Base-by-base conservation (phyloP, 2,113 vertebrate species). In the Argyrosomus japonicus region DNA sequence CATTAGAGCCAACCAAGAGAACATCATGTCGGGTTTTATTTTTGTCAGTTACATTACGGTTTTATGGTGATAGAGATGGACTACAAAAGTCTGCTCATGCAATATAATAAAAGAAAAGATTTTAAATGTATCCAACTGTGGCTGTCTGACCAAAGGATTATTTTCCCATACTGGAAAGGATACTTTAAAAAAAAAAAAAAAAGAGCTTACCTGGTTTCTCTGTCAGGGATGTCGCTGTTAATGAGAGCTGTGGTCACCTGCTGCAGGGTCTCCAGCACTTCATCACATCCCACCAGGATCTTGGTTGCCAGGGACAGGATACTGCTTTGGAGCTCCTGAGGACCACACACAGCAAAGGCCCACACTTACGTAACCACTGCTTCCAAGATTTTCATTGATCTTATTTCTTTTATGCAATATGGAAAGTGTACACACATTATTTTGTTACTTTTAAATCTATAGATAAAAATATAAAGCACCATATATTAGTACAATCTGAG, bases 191-290 rank as follows among this genome's bases (percentile, higher is more conserved):
- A 27, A 23, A 67, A 62, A 80, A 79, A n/a, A 27, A 23, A 67
- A 62, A 80, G 77, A n/a, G 14, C 43, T 88, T 63, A 99, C 98
- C 98, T 97, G 88, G 95, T 96, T 71, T 99, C 98, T 78, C 96
- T 95, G 81, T 99, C 97, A 18, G 94, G 65, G 84, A 98, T 94
- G 88, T 98, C 97, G 76, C 97, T 98, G 94, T 97, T 97, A 77
- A 99, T 97, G 72, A 99, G 96, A 63, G 97, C 96, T 21, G 96
- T 98, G 64, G 98, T 99, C 87, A 99, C 98, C 90, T 98, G 97
- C 86, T 99, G 98, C 64, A 99, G 95, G 87, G 97, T 99, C 94
- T 99, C 98, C 86, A 99, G 93, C 40, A 99, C 98, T 95, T 99
- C 98, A 90, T 99, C 98, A 82, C 98, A 99, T 82, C 98, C 98